A percentile compares a stretch with the other conserved stretches of the same genome.
phyloP scores from a whole-genome alignment of 2,113 vertebrate genomes.

The Ginglymostoma cirratum region DNA sequence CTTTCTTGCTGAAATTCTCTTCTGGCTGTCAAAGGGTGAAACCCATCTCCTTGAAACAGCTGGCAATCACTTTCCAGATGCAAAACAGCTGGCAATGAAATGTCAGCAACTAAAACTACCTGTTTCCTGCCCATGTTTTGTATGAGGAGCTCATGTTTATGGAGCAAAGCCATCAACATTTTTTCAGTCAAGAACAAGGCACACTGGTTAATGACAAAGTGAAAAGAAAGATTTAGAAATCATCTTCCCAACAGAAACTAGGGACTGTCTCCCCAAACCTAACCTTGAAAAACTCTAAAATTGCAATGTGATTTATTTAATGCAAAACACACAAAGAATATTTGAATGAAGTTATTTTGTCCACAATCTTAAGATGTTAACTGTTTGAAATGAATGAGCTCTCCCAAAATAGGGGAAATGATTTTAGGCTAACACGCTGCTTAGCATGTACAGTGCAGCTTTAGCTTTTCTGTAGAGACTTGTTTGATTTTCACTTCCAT shows the following conservation, averaged over 20 bases:
- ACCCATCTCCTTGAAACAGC: neutral
- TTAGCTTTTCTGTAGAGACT: neutral
- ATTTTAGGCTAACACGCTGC: neutral
- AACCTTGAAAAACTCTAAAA: neutral
- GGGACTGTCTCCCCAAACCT: neutral
- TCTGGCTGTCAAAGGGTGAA: neutral
- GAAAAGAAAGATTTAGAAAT: neutral
- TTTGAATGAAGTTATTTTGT: neutral
- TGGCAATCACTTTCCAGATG: neutral
- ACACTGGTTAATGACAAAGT: neutral
- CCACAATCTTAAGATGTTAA: neutral
- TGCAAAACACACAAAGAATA: neutral
- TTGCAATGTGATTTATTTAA: neutral
- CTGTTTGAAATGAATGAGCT: neutral
- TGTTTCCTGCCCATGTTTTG: neutral
- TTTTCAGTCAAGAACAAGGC: neutral
- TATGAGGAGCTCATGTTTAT: neutral
- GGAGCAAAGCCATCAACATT: neutral
- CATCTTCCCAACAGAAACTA: neutral
- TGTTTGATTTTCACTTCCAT: neutral
- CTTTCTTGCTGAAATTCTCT: neutral
- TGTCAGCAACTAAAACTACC: neutral
- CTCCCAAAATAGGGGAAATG: neutral
- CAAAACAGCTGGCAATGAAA: neutral
- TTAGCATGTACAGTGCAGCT: neutral